Evolutionary conservation across 2,888 invertebrate genomes (phyloP), one percentile per base, ranked within the genome.

Genomic region (Scaptomyza flava): DNA sequence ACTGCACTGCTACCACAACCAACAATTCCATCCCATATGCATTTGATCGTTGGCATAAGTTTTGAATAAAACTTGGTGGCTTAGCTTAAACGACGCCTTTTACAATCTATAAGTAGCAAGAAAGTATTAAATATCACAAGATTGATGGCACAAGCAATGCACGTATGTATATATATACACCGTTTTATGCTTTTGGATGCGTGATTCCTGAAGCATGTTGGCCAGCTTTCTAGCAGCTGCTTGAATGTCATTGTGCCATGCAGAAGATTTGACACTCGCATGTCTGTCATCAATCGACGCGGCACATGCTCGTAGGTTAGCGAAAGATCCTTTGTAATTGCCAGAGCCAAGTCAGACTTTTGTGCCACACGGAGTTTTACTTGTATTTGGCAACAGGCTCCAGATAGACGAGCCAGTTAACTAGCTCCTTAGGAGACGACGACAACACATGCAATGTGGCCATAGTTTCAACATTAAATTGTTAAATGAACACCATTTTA

Each of bases 251-350:
- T 87, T 2, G 56, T 77, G 12, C 83, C 83, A 12, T 91, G 14
- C 12, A 91, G 31, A 14, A 73, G 54, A 8, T 82, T 77, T 34
- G 89, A 76, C 33, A 91, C 70, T 0, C 68, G 43, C 0, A 68
- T 11, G 23, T 81, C 62, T 1, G 57, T 58, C 8, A 86, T 36
- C 27, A 91, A 50, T 57, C 77, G 67, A 0, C 68, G 60, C n/a
- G 92, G 92, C 47, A 91, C 83, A 51, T 91, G 86, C n/a, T 87
- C 79, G 34, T 76, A 84, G 20, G 65, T 54, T 6, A 91, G 53
- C 11, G 68, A 38, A 0, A 69, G 12, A n/a, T 74, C 71, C 14
- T 70, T 61, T 1, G 90, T 71, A 20, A 90, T 80, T n/a, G 78
- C 73, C 48, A 81, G 11, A 6, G 82, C 91, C 41, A 68, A 77